Base-by-base conservation (phyloP, 2,888 invertebrate species). In the Blera fallax region DNA sequence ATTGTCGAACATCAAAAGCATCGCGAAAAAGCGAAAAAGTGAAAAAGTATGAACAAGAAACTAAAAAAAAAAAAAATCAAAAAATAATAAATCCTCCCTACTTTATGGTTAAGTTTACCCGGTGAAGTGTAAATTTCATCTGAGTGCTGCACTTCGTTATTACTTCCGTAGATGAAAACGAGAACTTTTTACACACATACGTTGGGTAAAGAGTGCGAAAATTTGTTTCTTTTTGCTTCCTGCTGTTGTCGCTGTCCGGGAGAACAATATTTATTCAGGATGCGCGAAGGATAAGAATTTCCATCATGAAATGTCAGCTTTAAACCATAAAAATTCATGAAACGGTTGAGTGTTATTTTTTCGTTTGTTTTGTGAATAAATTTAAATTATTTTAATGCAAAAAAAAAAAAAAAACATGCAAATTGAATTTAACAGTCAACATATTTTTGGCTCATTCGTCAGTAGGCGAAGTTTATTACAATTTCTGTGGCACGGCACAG, bases 131-230 rank as follows among this genome's bases (percentile, higher is more conserved):
- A 80, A 64, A 80, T 76, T 74, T 80, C 69, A 74, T 84, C 58
- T 62, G 64, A 70, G 45, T 62, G 58, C 84, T 70, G 84, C 80
- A 80, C 74, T 84, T 64, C 70, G 48, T 80, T 70, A 84, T 84
- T 84, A 84, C 80, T 76, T 79, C 70, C 50, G 50, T 74, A 54
- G 64, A 80, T 84, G 74, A 84, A 14, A 80, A 73, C 58, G 74
- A 62, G 24, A 37, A 27, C n/a, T n/a, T 58, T 52, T 43, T 32
- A 14, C 24, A 48, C 27, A 8, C 34, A 70, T 7, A 60, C 18
- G 34, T 54, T 34, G 7, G 11, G 27, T 34, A 34, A 70, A 64
- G 52, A 32, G 29, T 79, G 78, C 11, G 50, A 65, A 70, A 27
- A 29, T 45, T 56, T 54, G 18, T 45, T 29, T 37, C n/a, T 14